A percentile compares a stretch with the other conserved stretches of the same genome.
These are phyloP conservation scores for Oeneis ivallda DNA, from an alignment of 2,888 invertebrate species.

Conservation along the genomic window DNA sequence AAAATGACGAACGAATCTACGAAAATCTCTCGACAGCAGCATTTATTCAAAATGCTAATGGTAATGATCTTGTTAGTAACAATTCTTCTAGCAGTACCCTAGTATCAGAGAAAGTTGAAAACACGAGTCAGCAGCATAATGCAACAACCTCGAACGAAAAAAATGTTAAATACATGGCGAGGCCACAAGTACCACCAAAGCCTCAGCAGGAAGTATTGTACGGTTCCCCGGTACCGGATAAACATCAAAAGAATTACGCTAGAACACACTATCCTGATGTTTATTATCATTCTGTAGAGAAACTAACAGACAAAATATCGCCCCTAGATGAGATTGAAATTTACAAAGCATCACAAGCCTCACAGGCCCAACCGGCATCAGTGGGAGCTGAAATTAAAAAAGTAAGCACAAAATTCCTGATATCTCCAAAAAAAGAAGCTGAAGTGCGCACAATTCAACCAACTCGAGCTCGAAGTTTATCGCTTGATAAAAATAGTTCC, in stretches of 20 bases:
- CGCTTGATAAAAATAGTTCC: constrained; percentile 56
- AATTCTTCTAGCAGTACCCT: constrained; percentile 71
- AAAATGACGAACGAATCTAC: constrained; percentile 63
- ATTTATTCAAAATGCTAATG: constrained; percentile 46
- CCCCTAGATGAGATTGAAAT: constrained; percentile 62
- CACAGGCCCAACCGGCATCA: constrained; percentile 59
- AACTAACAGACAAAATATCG: constrained; percentile 59
- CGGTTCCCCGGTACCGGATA: constrained; percentile 38
- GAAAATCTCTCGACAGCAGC: constrained; percentile 62
- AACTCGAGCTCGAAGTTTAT: constrained; percentile 69
- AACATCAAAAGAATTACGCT: constrained; percentile 36
- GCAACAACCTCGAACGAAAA: constrained; percentile 38
- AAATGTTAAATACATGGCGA: constrained; percentile 51
- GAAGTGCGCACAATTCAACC: constrained; percentile 73
- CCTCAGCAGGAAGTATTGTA: constrained; percentile 52
- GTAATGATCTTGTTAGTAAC: constrained; percentile 53
- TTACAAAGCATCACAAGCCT: constrained; percentile 58
- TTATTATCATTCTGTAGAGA: constrained; percentile 73
- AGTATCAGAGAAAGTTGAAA: constrained; percentile 63
- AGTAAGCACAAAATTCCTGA: constrained; percentile 71
- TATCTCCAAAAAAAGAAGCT: constrained; percentile 77
- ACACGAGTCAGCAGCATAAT: constrained; percentile 36
- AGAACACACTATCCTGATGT: constrained; percentile 60
- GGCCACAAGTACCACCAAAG: constrained; percentile 52
- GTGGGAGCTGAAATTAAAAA: constrained; percentile 76